Evolutionary conservation across 2,113 vertebrate genomes (phyloP), one percentile per base, ranked within the genome.

Genomic region (Hemiprocne comata): DNA sequence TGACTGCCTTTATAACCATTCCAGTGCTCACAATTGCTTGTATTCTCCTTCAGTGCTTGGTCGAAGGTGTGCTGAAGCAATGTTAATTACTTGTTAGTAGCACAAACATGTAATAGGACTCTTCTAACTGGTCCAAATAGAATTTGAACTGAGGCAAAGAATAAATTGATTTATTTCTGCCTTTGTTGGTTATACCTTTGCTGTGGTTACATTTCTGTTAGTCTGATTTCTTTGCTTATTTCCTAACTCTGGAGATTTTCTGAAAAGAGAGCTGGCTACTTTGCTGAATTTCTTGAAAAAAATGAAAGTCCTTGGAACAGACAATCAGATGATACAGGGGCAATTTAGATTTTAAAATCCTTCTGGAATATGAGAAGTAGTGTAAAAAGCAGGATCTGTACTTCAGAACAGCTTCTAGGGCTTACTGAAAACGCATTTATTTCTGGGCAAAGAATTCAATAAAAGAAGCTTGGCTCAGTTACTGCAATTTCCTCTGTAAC

Each of bases 401-500:
- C 55, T 13, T 87, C 50, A 40, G 61, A 84, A 58, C 73, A 57
- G 76, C 55, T 87, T 74, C 67, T 79, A 36, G 72, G 51, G 78
- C 69, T 83, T 84, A 51, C 88, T 87, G 78, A 84, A 69, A 84
- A 34, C 78, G 55, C 73, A 26, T 88, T 91, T 84, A 58, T 91
- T 79, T 91, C 84, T 88, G 58, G 42, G 79, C 55, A 79, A 60
- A 75, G 73, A 74, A 74, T 65, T 81, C 42, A 82, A 40, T 78
- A 92, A n/a, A 71, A 75, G 87, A 36, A 73, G 42, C 75, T 85
- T 67, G 89, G 33, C 91, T 95, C 71, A 73, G 66, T 97, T 84
- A 71, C 57, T 85, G 85, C 73, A 76, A 55, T 78, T 94, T 95
- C 95, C 85, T 70, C 89, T 93, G 57, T 94, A 80, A 87, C 70